Conservation (phyloP, 2,113 vertebrate genomes). For the Myrmophylax atrothorax region DNA sequence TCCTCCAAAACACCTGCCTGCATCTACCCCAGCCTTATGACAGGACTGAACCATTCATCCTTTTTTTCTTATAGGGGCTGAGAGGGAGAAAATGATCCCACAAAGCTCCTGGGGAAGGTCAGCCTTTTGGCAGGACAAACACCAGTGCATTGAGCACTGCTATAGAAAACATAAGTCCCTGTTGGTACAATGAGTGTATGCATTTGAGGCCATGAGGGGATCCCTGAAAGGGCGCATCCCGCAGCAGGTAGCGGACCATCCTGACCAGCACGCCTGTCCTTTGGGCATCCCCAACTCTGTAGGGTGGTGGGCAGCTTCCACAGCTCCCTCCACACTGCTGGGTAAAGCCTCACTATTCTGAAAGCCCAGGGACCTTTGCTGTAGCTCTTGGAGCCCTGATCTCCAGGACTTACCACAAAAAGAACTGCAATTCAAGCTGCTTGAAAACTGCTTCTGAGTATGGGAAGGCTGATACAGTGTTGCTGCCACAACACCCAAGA, state of each 20-base stretch:
- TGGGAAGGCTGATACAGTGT: neutral
- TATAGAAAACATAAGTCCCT: neutral
- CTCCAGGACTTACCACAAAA: neutral
- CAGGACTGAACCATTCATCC: neutral
- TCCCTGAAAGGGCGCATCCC: neutral
- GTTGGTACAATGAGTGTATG: rapidly evolving
- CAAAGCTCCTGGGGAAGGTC: neutral
- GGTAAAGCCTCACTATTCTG: neutral
- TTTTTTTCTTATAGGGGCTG: neutral
- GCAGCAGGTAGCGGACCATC: neutral
- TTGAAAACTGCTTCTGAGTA: neutral
- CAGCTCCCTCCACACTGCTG: rapidly evolving
- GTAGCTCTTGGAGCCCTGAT: neutral
- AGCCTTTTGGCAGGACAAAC: neutral
- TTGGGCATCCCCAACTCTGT: neutral
- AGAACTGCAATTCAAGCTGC: neutral
- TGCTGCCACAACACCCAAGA: neutral
- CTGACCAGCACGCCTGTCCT: rapidly evolving
- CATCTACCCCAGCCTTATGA: neutral
- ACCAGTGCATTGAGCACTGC: neutral
- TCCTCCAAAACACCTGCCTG: rapidly evolving
- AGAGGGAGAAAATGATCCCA: neutral
- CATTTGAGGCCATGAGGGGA: rapidly evolving
- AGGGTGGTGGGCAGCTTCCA: neutral
- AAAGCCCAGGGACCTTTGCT: neutral